Evolutionary conservation across 1,140 invertebrate genomes (phyloP).

Genomic region (Coelopa frigida): DNA sequence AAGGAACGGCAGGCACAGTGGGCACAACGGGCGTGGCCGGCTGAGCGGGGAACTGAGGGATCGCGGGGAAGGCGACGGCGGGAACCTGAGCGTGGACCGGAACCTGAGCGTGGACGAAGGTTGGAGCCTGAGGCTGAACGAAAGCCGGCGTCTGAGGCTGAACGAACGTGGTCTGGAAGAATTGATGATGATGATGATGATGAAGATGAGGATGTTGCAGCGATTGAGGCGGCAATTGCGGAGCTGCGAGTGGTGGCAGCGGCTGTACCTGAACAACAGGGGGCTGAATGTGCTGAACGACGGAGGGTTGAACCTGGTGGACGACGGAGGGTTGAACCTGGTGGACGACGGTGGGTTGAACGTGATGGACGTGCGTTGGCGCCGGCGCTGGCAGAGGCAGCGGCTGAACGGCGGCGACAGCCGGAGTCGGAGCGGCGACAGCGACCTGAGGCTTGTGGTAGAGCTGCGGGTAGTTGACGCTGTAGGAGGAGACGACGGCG

Average conservation of each 20-base stretch:
- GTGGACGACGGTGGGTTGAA: conserved; percentile 17
- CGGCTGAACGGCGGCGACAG: conserved; percentile 12
- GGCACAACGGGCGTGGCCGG: conserved; percentile 10
- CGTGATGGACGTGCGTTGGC: conserved; percentile 19
- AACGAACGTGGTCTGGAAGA: conserved; percentile 8
- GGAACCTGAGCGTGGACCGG: conserved; percentile 6
- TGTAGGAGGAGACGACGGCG: conserved; percentile 37
- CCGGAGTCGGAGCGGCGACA: not conserved
- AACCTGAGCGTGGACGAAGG: conserved; percentile 8
- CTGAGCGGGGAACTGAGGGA: conserved; percentile 1
- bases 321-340: not conserved
- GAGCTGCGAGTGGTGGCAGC: too few species aligned
- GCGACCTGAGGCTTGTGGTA: conserved; percentile 24
- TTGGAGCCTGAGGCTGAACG: too few species aligned
- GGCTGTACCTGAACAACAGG: conserved; percentile 10
- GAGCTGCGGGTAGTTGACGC: conserved; percentile 36
- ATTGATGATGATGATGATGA: not conserved
- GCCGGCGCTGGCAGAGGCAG: conserved; percentile 11
- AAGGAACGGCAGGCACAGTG: conserved; percentile 6
- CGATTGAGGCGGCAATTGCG: too few species aligned
- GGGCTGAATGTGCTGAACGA: conserved; percentile 1
- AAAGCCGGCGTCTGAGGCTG: conserved; percentile 4
- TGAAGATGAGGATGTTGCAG: too few species aligned
- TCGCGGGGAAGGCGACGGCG: conserved; percentile 3
- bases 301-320: not conserved